Percentiles rank a stretch among this genome's conserved stretches.
Evolutionary conservation across 2,797 vertebrate species (phyloP).

Genomic region (Heteromormyrus szaboi): DNA sequence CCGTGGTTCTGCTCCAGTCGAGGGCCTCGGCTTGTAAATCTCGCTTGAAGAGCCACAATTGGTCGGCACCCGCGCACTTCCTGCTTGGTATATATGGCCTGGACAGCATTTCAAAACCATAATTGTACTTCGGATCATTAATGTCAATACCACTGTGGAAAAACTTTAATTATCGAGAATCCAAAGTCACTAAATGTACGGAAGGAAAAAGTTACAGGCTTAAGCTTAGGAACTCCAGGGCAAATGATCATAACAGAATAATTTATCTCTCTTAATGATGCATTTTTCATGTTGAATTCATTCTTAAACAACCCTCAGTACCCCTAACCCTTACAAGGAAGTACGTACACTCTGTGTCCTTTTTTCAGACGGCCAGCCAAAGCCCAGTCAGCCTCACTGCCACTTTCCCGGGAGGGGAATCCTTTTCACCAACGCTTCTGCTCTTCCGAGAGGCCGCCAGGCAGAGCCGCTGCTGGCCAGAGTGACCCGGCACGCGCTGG

Average conservation of each 20-base stretch:
- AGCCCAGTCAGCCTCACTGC: not conserved
- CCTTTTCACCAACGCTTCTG: not conserved
- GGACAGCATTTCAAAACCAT: slow-evolving; percentile 63
- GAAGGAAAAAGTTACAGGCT: slow-evolving; percentile 56
- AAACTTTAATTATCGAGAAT: slow-evolving; percentile 54
- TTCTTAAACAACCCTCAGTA: slow-evolving; percentile 24
- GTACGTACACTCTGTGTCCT: not conserved
- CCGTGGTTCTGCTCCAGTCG: slow-evolving; percentile 37
- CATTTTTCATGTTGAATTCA: not conserved
- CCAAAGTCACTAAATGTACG: slow-evolving; percentile 53
- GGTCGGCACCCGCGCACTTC: slow-evolving; percentile 56
- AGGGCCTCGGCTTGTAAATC: slow-evolving; percentile 56
- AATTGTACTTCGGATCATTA: slow-evolving; percentile 60
- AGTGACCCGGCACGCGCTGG: not conserved
- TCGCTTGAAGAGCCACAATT: slow-evolving; percentile 57
- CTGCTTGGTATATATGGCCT: slow-evolving; percentile 59
- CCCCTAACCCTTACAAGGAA: slow-evolving; percentile 1
- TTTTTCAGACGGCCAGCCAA: not conserved
- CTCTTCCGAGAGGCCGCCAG: not conserved
- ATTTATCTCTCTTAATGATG: slow-evolving; percentile 28
- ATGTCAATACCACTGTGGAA: slow-evolving; percentile 57
- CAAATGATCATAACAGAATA: slow-evolving; percentile 39
- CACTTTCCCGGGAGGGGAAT: not conserved
- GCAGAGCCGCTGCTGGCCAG: not conserved
- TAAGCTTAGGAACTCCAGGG: slow-evolving; percentile 57